Conservation (phyloP, 2,888 invertebrate genomes). For the Drosophila macrospina region DNA sequence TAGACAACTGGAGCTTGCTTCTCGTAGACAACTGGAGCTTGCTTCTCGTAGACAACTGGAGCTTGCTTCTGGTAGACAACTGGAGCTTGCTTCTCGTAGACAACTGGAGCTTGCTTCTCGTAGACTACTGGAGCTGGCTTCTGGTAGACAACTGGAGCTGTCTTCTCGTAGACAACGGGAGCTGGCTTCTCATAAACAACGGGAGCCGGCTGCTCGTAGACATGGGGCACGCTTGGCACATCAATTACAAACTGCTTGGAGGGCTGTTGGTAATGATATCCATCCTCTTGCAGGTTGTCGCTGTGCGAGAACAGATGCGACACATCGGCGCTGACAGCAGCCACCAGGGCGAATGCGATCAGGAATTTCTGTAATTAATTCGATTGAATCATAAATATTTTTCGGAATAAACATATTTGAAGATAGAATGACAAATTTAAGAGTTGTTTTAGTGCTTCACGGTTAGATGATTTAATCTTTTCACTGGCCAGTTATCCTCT, state of each 20-base stretch:
- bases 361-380: slow-evolving; percentile 76
- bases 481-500: slow-evolving; percentile 56
- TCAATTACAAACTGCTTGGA: slow-evolving; percentile 67
- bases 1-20: slow-evolving; percentile 29
- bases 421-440: slow-evolving; percentile 8
- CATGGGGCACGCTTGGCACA: slow-evolving; percentile 58
- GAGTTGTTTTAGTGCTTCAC: slow-evolving; percentile 22
- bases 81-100: slow-evolving; percentile 30
- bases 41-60: slow-evolving; percentile 17
- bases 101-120: slow-evolving; percentile 38
- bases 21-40: slow-evolving; percentile 47
- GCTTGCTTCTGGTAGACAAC: slow-evolving; percentile 50
- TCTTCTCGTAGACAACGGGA: slow-evolving; percentile 19
- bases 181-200: slow-evolving; percentile 18
- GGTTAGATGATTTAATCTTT: slow-evolving; percentile 11
- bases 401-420: too few species aligned
- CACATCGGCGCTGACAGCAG: slow-evolving; percentile 80
- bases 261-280: slow-evolving; percentile 77
- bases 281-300: slow-evolving; percentile 81
- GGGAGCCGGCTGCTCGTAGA: slow-evolving; percentile 29
- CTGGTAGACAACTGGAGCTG: slow-evolving; percentile 17
- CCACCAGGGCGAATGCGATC: slow-evolving; percentile 79
- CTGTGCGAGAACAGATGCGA: slow-evolving; percentile 81
- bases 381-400: slow-evolving; percentile 8
- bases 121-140: slow-evolving; percentile 47